Conservation (phyloP, 2,113 vertebrate genomes). For the Anoplopoma fimbria region DNA sequence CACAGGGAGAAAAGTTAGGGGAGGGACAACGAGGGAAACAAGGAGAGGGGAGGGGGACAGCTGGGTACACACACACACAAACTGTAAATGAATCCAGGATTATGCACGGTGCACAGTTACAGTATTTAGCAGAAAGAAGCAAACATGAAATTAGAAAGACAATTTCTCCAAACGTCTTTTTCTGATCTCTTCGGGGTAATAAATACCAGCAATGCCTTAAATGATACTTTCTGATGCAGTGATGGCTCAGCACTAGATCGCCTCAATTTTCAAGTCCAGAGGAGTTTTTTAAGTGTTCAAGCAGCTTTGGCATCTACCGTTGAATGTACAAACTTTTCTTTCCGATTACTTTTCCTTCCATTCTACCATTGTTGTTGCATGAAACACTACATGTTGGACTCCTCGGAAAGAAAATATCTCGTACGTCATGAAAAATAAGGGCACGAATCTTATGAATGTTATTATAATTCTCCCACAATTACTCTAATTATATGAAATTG, state of each 20-base stretch:
- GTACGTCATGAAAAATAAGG: no score
- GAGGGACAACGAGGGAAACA: constrained; percentile 1
- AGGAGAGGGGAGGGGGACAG: background rate
- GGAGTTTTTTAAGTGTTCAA: background rate
- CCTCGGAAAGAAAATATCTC: no score
- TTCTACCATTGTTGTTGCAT: no score
- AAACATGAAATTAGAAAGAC: background rate
- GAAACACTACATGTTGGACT: no score
- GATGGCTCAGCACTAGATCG: background rate
- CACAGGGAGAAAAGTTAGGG: constrained; percentile 11
- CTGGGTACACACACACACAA: background rate
- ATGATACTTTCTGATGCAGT: background rate
- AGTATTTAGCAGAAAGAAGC: background rate
- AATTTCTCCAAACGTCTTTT: background rate
- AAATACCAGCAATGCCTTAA: background rate
- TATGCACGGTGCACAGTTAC: background rate
- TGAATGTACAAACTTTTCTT: background rate
- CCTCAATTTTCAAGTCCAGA: background rate
- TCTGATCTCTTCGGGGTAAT: background rate
- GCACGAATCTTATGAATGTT: no score
- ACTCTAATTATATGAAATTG: background rate
- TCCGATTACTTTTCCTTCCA: no score
- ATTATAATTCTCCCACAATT: background rate
- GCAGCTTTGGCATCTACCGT: background rate
- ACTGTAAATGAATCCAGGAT: background rate